phyloP scores from a whole-genome alignment of 2,888 invertebrate genomes.

The Melipona bicolor region DNA sequence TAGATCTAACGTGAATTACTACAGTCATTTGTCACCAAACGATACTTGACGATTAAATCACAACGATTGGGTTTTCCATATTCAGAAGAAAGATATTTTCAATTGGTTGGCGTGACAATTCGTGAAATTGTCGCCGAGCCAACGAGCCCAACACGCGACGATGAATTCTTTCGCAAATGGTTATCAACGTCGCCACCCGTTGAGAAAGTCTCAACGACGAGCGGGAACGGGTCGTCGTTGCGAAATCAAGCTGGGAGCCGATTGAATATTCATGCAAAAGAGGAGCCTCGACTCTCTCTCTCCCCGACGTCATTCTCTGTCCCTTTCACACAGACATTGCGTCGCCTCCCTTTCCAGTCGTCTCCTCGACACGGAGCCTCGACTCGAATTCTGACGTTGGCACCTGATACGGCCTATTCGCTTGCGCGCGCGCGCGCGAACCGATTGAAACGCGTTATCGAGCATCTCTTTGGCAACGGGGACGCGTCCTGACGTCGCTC shows the following conservation, averaged over 20 bases:
- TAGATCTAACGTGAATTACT: no score
- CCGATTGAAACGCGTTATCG: conserved; percentile 54
- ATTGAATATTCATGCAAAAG: conserved; percentile 67
- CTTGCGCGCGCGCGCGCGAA: conserved; percentile 14
- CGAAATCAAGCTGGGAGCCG: conserved; percentile 64
- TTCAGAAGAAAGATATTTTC: conserved; percentile 17
- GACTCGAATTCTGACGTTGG: conserved; percentile 60
- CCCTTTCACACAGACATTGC: neutral
- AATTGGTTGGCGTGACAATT: neutral
- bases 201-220: conserved; percentile 62
- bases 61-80: conserved; percentile 11
- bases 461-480: conserved; percentile 41
- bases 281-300: conserved; percentile 20
- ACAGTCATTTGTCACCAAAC: no score
- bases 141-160: conserved; percentile 4
- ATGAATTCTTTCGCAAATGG: conserved; percentile 52
- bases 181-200: conserved; percentile 52
- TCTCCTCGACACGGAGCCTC: conserved; percentile 37
- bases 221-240: conserved; percentile 50
- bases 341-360: conserved; percentile 15
- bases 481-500: conserved; percentile 25
- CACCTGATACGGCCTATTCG: conserved; percentile 57
- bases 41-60: neutral
- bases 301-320: neutral
- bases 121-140: conserved; percentile 13